Base-by-base conservation (phyloP, 2,888 invertebrate genomes). In the Agrochola lota region DNA sequence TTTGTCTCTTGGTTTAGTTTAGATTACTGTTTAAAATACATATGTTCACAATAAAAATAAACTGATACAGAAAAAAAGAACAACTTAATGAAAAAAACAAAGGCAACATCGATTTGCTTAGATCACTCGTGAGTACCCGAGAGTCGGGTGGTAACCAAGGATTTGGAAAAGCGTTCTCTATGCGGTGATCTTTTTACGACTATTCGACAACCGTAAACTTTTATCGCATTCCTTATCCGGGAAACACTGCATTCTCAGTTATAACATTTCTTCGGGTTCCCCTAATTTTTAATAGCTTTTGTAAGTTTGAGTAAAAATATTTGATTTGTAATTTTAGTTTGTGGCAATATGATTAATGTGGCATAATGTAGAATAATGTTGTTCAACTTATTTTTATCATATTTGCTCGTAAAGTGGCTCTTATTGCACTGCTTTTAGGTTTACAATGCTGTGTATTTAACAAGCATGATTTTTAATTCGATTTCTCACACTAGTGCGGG, bases 121-220 rank as follows among this genome's bases (percentile, higher is more conserved):
- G 71, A 82, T 83, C 62, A 69, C 71, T 80, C 43, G 74, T 70
- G 84, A 72, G 63, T 78, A 71, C 66, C 77, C 46, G 73, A 71
- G 83, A 30, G 66, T 66, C 68, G 79, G 80, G 84, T 72, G 70
- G 71, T 77, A 78, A 68, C 78, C 72, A 82, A 88, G 80, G 87
- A 88, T 90, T 90, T 89, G 83, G 81, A 84, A 91, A 88, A 86
- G 86, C 84, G 75, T 83, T 90, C 89, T 90, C 87, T 90, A 89
- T 87, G 89, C 89, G 90, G 90, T 89, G 91, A 92, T 92, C 89
- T 86, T 93, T 92, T 93, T 93, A 93, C 91, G 92, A 92, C 89
- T 90, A 90, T 92, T 92, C 90, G 91, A 91, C 88, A 90, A 88
- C 88, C 91, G 89, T 93, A 92, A 92, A 92, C 88, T 91, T 92